Evolutionary conservation across 2,888 invertebrate genomes (phyloP).

Genomic region (Trypoxylon attenuatum): DNA sequence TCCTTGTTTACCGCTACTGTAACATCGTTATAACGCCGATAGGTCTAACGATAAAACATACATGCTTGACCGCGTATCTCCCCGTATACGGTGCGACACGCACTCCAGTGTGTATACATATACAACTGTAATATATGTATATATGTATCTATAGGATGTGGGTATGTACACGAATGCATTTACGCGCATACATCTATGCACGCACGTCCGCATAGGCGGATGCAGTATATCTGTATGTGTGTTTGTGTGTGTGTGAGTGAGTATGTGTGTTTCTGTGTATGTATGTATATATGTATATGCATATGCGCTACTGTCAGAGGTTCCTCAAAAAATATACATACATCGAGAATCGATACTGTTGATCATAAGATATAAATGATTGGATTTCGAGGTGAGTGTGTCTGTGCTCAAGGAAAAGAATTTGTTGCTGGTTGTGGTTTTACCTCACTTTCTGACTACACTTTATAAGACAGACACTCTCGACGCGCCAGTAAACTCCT

Average conservation of each 20-base stretch:
- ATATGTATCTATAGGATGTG: too few relatives aligned
- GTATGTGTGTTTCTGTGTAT: background rate
- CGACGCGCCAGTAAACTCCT: background rate
- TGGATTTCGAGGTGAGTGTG: background rate
- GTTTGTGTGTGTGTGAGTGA: background rate
- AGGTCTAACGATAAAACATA: conserved; percentile 9
- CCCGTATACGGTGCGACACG: background rate
- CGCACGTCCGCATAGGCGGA: background rate
- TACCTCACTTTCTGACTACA: background rate
- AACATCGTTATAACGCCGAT: conserved; percentile 17
- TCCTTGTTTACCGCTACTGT: conserved; percentile 19
- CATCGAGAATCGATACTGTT: conserved; percentile 7
- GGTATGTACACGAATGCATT: background rate
- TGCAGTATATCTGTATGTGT: background rate
- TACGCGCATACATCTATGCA: background rate
- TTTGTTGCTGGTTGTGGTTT: background rate
- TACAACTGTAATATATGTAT: background rate
- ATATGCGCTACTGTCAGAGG: conserved; percentile 1
- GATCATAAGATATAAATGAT: conserved; percentile 5
- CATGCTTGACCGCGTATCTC: background rate
- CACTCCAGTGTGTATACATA: background rate
- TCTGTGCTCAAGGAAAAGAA: background rate
- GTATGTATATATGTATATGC: background rate
- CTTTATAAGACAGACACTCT: too few relatives aligned
- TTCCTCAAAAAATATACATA: conserved; percentile 22